A percentile compares a stretch with the other conserved stretches of the same genome.
phyloP scores from a whole-genome alignment of 2,113 vertebrate genomes.

The Cyprinus carpio region DNA sequence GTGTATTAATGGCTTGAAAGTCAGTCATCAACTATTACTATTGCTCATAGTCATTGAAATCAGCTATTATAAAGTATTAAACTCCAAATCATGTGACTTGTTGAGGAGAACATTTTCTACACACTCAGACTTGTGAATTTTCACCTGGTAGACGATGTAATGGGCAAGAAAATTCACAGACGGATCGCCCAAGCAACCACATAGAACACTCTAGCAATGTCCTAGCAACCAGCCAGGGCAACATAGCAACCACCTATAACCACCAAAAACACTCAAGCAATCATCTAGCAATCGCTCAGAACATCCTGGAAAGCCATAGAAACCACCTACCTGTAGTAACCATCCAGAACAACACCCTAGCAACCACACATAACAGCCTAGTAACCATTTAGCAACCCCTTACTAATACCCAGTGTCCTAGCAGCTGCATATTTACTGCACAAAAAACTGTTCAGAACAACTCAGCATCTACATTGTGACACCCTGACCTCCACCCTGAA shows the following conservation, averaged over 20 bases:
- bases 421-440: too few species aligned
- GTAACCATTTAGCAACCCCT: too few species aligned
- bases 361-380: neutral
- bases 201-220: neutral
- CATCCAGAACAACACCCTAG: neutral
- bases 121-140: neutral
- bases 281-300: neutral
- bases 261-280: too few species aligned
- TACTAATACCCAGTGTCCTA: too few species aligned
- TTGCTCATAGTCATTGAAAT: neutral
- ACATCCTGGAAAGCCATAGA: too few species aligned
- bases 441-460: too few species aligned
- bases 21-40: too few species aligned
- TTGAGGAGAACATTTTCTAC: neutral
- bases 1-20: neutral
- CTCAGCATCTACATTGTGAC: too few species aligned
- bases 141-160: too few species aligned
- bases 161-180: too few species aligned
- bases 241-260: neutral
- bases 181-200: neutral
- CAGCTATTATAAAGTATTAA: neutral
- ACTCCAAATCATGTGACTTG: neutral
- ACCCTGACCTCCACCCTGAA: too few species aligned
- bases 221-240: neutral
- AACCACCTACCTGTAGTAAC: too few species aligned